Evolutionary conservation across 2,113 vertebrate genomes (phyloP).

Genomic region (Hyperoodon ampullatus): DNA sequence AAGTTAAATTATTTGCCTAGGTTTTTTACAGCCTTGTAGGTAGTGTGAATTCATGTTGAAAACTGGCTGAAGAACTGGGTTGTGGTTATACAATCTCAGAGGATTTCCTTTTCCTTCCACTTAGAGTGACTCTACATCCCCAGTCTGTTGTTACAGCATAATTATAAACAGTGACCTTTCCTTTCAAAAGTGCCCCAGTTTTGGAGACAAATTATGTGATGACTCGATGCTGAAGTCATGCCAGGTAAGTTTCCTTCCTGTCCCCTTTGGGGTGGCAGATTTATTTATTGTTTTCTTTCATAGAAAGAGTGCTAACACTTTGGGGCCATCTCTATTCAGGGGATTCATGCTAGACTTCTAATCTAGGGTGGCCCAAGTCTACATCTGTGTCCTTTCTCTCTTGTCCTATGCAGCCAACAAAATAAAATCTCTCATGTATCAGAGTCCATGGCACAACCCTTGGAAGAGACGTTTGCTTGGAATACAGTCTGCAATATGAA

Average conservation of each 20-base stretch:
- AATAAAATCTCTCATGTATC: neutral
- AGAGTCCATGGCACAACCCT: rapidly evolving
- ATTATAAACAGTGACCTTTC: neutral
- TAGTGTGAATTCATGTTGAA: neutral
- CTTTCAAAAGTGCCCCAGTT: neutral
- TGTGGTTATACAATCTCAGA: neutral
- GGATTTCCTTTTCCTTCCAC: neutral
- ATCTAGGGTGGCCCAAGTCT: rapidly evolving
- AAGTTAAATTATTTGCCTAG: neutral
- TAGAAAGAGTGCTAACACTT: neutral
- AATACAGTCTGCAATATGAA: too few species aligned
- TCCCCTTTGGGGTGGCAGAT: too few species aligned
- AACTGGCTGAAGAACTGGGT: neutral
- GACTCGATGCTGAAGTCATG: neutral
- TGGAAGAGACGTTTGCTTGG: neutral
- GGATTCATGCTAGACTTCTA: neutral
- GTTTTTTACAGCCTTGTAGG: neutral
- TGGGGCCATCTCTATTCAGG: neutral
- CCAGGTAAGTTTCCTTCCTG: neutral
- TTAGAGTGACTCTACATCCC: too few species aligned
- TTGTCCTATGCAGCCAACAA: neutral
- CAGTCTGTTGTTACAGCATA: neutral
- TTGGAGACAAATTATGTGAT: neutral
- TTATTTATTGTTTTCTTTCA: neutral
- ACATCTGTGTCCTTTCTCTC: neutral